Base-by-base conservation (phyloP, 2,113 vertebrate genomes). In the Nasalis larvatus region DNA sequence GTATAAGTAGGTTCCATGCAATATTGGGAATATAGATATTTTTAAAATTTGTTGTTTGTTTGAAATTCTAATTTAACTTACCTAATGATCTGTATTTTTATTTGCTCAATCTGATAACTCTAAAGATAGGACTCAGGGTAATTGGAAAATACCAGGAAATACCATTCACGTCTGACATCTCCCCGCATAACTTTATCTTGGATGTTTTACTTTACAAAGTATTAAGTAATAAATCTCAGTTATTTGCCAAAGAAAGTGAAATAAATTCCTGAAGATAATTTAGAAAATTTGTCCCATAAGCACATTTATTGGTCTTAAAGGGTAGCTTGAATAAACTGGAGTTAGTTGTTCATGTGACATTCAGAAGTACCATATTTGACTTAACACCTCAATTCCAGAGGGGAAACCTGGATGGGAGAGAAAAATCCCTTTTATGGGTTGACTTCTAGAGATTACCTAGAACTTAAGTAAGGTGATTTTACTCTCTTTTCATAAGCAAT, bases 211-310 rank as follows among this genome's bases (percentile, higher is more conserved):
- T 97, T 92, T 58, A 42, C 9, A 71, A 91, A 96, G 17, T 60
- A 47, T 71, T 92, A 78, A 94, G 63, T 90, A 90, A 66, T 76
- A 95, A 88, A 21, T 95, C 86, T 94, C 73, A 91, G 58, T 49
- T 35, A 71, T 86, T 86, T 95, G 73, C 84, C 77, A 54, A 37
- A 89, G 84, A 89, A 54, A 94, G 85, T 58, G 42, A 87, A 37
- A 8, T 86, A 6, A 3, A 77, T 97, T 97, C 96, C 91, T 87
- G 81, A 92, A 94, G 40, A 30, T 45, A 40, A 81, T 82, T 94
- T 81, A 49, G 37, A 90, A 97, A 92, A 63, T 49, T 40, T 80
- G 32, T 74, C 81, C 23, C 91, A 8, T 6, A 35, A 2, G 86
- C 80, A 23, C 20, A 63, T 77, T 84, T 63, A 30, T 81, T 49